phyloP scores from a whole-genome alignment of 2,113 vertebrate genomes.

The Oostethus manadensis region DNA sequence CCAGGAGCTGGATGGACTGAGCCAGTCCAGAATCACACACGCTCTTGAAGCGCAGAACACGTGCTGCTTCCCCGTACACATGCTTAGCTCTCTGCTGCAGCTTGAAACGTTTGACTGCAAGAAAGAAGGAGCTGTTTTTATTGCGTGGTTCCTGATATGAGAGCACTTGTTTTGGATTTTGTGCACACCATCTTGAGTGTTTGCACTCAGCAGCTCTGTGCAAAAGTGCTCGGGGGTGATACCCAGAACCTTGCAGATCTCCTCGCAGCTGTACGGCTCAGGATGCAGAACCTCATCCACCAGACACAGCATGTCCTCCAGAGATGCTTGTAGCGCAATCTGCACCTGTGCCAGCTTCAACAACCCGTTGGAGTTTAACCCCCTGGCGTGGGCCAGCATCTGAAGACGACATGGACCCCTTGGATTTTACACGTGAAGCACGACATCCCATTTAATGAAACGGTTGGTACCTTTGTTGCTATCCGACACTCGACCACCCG shows the following conservation, averaged over 20 bases:
- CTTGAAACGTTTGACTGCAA: conserved; percentile 80
- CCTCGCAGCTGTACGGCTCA: conserved; percentile 83
- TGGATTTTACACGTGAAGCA: not conserved
- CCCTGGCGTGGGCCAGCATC: conserved; percentile 59
- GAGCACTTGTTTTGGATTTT: not conserved
- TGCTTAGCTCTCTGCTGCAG: conserved; percentile 89
- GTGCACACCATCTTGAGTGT: conserved; percentile 83
- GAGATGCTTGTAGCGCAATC: conserved; percentile 68
- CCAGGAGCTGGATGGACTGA: conserved; percentile 74
- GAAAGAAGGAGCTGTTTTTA: not conserved
- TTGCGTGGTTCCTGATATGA: not conserved
- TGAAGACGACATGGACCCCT: conserved; percentile 7
- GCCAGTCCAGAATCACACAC: conserved; percentile 78
- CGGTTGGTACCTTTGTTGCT: conserved; percentile 86
- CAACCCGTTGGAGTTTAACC: conserved; percentile 66
- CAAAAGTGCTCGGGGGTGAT: conserved; percentile 78
- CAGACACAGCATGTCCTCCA: conserved; percentile 85
- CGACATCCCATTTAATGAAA: too few species aligned
- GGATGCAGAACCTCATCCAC: conserved; percentile 83
- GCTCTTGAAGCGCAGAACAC: conserved; percentile 84
- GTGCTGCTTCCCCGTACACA: conserved; percentile 87
- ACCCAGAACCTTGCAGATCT: conserved; percentile 82
- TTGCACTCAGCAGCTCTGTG: conserved; percentile 77
- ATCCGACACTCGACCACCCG: conserved; percentile 88
- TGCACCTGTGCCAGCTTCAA: conserved; percentile 84